Evolutionary conservation across 2,888 invertebrate species (phyloP).

Genomic region (Tetragonula carbonaria): DNA sequence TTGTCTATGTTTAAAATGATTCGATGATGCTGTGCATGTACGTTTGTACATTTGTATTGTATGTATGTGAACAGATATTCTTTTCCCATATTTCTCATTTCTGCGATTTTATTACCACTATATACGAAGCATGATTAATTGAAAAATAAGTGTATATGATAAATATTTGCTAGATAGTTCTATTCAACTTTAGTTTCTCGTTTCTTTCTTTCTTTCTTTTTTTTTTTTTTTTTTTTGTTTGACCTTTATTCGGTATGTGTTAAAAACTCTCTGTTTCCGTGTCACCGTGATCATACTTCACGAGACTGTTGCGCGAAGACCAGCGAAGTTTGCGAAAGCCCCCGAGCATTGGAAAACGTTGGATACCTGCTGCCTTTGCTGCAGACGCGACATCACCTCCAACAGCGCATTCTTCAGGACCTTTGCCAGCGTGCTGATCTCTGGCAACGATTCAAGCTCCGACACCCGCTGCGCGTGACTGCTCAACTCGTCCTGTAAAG

Average conservation of each 20-base stretch:
- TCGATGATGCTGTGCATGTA: background rate
- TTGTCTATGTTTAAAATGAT: background rate
- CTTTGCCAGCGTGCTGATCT: slow-evolving; percentile 77
- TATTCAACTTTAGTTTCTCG: background rate
- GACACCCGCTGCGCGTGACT: slow-evolving; percentile 75
- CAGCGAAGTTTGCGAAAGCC: slow-evolving; percentile 77
- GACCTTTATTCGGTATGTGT: background rate
- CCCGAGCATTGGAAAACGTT: slow-evolving; percentile 79
- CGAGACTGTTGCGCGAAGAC: slow-evolving; percentile 78
- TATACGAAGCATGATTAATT: background rate
- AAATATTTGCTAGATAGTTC: background rate
- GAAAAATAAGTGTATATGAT: background rate
- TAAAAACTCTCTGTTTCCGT: background rate
- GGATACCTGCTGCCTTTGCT: slow-evolving; percentile 82
- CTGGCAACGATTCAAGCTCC: slow-evolving; percentile 79
- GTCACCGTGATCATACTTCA: slow-evolving; percentile 51
- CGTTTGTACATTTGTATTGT: background rate
- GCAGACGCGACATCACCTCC: slow-evolving; percentile 76
- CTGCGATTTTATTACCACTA: background rate
- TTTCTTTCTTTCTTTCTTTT: background rate
- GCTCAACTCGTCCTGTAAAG: slow-evolving; percentile 78
- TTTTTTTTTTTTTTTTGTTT: background rate
- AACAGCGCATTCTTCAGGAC: slow-evolving; percentile 77
- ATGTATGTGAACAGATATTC: background rate
- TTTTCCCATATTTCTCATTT: background rate